Percentiles rank a stretch among this genome's conserved stretches.
Evolutionary conservation across 2,888 invertebrate species (phyloP).

Genomic region (Chrysolina oricalcia): DNA sequence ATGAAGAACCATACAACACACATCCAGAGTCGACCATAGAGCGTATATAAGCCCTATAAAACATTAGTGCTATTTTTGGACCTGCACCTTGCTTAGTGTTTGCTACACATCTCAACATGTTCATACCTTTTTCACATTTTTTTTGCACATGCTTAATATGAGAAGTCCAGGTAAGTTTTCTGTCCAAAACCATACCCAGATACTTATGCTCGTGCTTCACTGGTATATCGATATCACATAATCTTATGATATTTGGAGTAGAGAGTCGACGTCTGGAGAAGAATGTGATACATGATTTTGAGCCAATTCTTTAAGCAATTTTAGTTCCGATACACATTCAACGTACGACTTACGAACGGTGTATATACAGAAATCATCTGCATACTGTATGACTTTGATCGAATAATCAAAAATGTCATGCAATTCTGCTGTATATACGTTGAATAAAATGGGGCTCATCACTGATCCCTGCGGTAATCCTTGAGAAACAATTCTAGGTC

Average conservation of each 20-base stretch:
- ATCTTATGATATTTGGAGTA: background rate
- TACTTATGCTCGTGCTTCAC: background rate
- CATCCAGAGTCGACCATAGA: too few species aligned
- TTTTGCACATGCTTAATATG: background rate
- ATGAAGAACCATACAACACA: too few species aligned
- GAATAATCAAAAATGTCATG: background rate
- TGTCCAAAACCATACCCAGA: background rate
- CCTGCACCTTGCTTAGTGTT: too few species aligned
- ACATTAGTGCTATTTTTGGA: too few species aligned
- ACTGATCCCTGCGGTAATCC: conserved; percentile 14
- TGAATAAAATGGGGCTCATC: conserved; percentile 17
- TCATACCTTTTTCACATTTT: background rate
- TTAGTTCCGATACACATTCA: background rate
- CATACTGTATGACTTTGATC: conserved; percentile 13
- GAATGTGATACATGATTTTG: conserved; percentile 10
- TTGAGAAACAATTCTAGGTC: background rate
- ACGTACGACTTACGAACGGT: background rate
- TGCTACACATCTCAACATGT: background rate
- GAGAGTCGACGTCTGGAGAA: background rate
- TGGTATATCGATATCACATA: conserved; percentile 1
- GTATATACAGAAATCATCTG: conserved; percentile 14
- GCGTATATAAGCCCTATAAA: too few species aligned
- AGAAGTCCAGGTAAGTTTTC: background rate
- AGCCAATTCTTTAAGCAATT: conserved; percentile 12
- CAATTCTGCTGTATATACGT: background rate